Base-by-base conservation (phyloP, 2,888 invertebrate species). In the Macroteleia sp. region DNA sequence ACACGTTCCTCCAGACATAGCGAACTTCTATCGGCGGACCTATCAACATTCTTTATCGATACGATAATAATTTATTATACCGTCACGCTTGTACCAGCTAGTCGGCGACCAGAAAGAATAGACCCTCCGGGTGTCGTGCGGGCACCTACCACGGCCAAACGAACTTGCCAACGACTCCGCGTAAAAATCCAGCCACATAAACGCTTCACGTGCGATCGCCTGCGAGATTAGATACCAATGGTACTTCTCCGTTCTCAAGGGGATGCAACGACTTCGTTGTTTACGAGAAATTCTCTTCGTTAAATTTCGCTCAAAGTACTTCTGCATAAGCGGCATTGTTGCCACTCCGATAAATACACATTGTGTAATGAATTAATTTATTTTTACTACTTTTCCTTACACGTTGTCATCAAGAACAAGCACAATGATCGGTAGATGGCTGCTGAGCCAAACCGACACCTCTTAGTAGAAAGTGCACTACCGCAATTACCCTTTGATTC, bases 41-140 rank as follows among this genome's bases (percentile, higher is more conserved):
- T 86, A 89, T 89, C 89, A 81, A 85, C 89, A 89, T 89, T 89
- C 88, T 86, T 87, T 88, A 89, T 88, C 85, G 88, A 88, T 85
- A 82, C 84, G 84, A 86, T 84, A 87, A 89, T 88, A 89, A 89
- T 89, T 89, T 89, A 89, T 89, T 87, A 86, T 81, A 85, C 80
- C 82, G 81, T 78, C 79, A 79, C 79, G 70, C 73, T 66, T 66
- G 79, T 80, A 64, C 71, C 74, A 67, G 75, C 52, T 54, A 62
- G 66, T 64, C 80, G 79, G 81, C 77, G 78, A 71, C 50, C 77
- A 74, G 81, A 81, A 78, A 71, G 69, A 73, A 73, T 77, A 73
- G 77, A 71, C 73, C 74, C 73, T 78, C 69, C 67, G 42, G 62
- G 69, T 64, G 61, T 59, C 64, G 78, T 54, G 73, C 71, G 67